Percentiles rank a stretch among this genome's conserved stretches.
Conservation (phyloP, 53 echinoderm and acorn worm genomes). For the Zoroaster sp. region DNA sequence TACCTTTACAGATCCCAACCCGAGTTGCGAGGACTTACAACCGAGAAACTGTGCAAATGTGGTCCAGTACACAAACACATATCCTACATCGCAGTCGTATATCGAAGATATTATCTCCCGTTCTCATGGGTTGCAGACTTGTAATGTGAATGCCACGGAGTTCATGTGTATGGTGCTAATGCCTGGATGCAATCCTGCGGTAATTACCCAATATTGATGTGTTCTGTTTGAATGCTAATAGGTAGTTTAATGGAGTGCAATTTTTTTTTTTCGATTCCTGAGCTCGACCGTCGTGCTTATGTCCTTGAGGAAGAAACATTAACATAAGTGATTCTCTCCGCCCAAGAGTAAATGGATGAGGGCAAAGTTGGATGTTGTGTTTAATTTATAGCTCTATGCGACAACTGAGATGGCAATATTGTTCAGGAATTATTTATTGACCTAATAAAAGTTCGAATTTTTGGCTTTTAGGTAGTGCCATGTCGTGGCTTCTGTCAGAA, state of each 20-base stretch:
- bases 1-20: not conserved
- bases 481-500: conserved; percentile 56
- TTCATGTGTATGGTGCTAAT: conserved; percentile 4
- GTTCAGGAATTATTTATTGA: not conserved
- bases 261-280: not conserved
- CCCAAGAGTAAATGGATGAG: too few relatives aligned
- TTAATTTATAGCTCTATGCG: not conserved
- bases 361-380: not conserved
- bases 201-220: not conserved
- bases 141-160: not conserved
- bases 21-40: conserved; percentile 7
- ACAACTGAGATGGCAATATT: not conserved
- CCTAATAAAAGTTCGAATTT: too few relatives aligned
- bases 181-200: conserved; percentile 1
- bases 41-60: not conserved
- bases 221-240: not conserved
- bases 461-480: conserved; percentile 27
- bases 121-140: not conserved
- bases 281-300: not conserved
- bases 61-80: conserved; percentile 13
- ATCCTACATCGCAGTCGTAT: not conserved
- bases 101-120: not conserved
- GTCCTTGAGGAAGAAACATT: too few relatives aligned
- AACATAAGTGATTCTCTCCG: too few relatives aligned
- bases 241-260: not conserved